Conservation (phyloP, 1,140 invertebrate species). For the Aphaenogaster ashmeadi region DNA sequence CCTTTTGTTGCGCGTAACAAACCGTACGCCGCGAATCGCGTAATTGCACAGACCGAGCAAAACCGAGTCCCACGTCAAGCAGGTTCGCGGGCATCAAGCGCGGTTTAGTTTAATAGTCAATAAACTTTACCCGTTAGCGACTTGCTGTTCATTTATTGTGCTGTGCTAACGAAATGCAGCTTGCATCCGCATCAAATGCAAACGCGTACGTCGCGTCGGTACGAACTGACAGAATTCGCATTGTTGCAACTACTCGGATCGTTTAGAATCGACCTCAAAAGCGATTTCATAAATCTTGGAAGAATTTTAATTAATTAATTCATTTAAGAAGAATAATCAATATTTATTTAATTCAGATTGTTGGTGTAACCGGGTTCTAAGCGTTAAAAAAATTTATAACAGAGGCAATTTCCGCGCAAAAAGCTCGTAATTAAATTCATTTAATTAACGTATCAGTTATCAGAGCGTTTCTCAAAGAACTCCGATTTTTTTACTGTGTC, state of each 20-base stretch:
- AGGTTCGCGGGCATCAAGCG: not conserved
- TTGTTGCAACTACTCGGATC: not conserved
- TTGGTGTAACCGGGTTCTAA: not conserved
- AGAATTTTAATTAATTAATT: not conserved
- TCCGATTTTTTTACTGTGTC: not conserved
- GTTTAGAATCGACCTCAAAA: not conserved
- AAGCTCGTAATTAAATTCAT: conserved; percentile 29
- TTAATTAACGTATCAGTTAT: not conserved
- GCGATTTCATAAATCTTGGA: not conserved
- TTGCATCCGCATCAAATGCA: not conserved
- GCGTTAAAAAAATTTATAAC: not conserved
- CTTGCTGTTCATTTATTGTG: conserved; percentile 7
- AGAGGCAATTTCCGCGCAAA: not conserved
- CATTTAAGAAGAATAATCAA: not conserved
- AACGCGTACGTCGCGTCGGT: too few species aligned
- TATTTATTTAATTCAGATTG: not conserved
- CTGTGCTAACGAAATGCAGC: not conserved
- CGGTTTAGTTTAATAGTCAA: conserved; percentile 22
- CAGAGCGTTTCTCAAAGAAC: not conserved
- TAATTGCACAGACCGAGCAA: conserved; percentile 13
- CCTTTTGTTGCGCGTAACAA: conserved; percentile 3
- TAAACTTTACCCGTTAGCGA: conserved; percentile 21
- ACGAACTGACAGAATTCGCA: not conserved
- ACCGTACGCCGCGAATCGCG: not conserved
- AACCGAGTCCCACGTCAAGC: conserved; percentile 6